Base-by-base conservation (phyloP, 2,113 vertebrate genomes). In the Dicerorhinus sumatrensis region DNA sequence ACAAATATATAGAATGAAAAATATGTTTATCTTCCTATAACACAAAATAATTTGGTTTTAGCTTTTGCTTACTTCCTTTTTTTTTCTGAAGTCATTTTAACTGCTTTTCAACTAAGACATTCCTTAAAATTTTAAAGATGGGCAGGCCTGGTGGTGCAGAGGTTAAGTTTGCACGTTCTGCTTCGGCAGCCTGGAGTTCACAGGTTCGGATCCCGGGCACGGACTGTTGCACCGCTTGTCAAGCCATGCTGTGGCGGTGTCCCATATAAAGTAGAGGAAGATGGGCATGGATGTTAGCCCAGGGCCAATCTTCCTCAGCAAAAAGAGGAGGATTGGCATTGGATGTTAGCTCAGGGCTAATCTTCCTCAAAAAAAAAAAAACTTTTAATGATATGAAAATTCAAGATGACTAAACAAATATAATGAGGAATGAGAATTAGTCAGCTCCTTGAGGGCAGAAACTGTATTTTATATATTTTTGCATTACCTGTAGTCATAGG, bases 321-420 rank as follows among this genome's bases (percentile, higher is more conserved):
- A 42, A 42, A 42, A 42, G 42, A 42, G 42, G 42, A 42, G 42
- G 42, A 42, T 42, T 42, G 42, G 42, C 42, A 42, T 42, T 5
- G 42, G 42, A 42, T 42, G 42, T 42, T 42, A 42, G 42, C 42
- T 42, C 42, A 42, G 42, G 42, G 42, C 42, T 42, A 42, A 42
- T 42, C 42, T 42, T 42, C 42, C 42, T 42, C 42, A 42, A 42
- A 42, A 42, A 42, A 42, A 42, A 42, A 42, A 42, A 42, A 42
- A 42, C 42, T 42, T 42, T 42, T 63, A 94, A 87, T 60, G 70
- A 86, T 65, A 75, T 83, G 65, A 92, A 96, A 96, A 89, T 94
- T 89, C 94, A 96, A 91, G 62, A 75, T 92, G 65, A 97, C 48
- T 96, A 60, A 98, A 91, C 29, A 93, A 75, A 89, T 81, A 94